Evolutionary conservation across 2,797 vertebrate species (phyloP).

Genomic region (Xerus rutilus): DNA sequence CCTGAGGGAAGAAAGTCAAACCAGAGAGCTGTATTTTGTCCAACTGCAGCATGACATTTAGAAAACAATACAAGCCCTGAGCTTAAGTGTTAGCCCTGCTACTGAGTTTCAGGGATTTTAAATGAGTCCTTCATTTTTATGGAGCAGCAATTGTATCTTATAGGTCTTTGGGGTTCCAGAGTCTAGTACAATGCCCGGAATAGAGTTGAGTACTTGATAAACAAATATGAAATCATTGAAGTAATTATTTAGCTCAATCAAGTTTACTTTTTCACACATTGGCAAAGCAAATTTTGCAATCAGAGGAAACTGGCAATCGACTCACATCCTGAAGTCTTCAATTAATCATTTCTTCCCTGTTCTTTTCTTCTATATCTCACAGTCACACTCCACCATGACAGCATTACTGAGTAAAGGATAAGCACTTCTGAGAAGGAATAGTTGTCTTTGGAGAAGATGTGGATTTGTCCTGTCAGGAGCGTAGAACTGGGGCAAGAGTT

Average conservation of each 20-base stretch:
- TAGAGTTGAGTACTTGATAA: neutral
- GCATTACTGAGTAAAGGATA: neutral
- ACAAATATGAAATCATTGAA: neutral
- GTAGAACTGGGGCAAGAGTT: neutral
- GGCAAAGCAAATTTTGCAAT: slow-evolving; percentile 35
- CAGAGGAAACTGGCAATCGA: neutral
- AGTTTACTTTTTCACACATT: neutral
- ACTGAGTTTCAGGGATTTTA: neutral
- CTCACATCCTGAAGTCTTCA: neutral
- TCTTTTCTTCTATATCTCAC: neutral
- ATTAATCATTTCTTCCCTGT: neutral
- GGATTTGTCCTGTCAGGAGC: neutral
- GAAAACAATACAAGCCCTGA: neutral
- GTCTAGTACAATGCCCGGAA: neutral
- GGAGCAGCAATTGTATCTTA: neutral
- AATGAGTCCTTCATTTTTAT: neutral
- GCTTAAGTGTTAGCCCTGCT: neutral
- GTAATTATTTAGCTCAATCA: neutral
- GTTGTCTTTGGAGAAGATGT: neutral
- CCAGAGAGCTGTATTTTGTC: neutral
- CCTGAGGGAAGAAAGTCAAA: neutral
- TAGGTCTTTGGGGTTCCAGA: neutral
- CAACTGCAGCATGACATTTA: neutral
- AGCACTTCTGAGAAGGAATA: neutral
- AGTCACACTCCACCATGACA: neutral